phyloP scores from a whole-genome alignment of 2,113 vertebrate genomes.

The Ophthalmolycus amberensis region DNA sequence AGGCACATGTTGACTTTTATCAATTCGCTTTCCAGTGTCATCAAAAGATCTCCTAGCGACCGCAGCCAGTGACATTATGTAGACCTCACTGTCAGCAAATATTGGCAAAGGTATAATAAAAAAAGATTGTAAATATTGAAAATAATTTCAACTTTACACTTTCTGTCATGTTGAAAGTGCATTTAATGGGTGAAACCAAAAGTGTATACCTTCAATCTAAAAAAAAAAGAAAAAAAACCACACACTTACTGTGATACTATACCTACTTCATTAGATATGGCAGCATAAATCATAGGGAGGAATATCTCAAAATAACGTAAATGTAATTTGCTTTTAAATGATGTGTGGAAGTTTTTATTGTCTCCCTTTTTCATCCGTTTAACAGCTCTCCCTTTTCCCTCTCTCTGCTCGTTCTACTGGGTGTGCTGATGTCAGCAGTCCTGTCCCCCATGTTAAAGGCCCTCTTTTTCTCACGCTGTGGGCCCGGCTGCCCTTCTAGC shows the following conservation, averaged over 20 bases:
- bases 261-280: not conserved
- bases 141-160: not conserved
- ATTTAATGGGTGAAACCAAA: not conserved
- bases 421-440: conserved; percentile 61
- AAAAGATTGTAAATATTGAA: not conserved
- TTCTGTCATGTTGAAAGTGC: no score
- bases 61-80: not conserved
- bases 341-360: not conserved
- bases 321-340: not conserved
- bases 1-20: not conserved
- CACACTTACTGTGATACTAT: not conserved
- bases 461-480: conserved; percentile 66
- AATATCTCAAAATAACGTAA: not conserved
- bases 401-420: conserved; percentile 21
- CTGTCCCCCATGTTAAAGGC: conserved; percentile 57
- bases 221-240: no score
- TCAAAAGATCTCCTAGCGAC: conserved; percentile 25
- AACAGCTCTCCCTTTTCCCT: not conserved
- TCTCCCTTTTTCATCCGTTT: conserved; percentile 22
- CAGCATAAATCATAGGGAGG: not conserved
- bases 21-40: not conserved
- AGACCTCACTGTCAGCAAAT: conserved; percentile 4
- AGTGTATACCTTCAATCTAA: not conserved
- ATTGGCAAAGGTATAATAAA: not conserved
- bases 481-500: conserved; percentile 34